Evolutionary conservation across 2,888 invertebrate species (phyloP), one percentile per base, ranked within the genome.

Genomic region (Chydorus sphaericus): DNA sequence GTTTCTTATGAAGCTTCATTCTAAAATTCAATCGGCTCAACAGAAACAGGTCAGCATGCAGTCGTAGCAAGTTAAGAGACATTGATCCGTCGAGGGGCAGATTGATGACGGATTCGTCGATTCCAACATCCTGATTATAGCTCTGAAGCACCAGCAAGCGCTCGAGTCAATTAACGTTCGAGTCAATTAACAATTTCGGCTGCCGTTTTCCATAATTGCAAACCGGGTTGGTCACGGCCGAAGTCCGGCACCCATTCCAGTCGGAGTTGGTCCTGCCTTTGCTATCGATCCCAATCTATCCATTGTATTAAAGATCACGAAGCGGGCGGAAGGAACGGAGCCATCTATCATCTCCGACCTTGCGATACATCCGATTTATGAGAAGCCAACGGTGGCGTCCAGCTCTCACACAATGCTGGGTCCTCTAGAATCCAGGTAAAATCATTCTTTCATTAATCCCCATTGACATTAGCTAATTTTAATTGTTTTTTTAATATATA

Each of bases 321-420:
- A 44, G 28, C 28, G 20, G 44, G 28, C 8, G 44, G 16, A 2
- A 26, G 26, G 4, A 44, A n/a, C n/a, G 39, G 52, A 11, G 36
- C 33, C 23, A 52, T 52, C 14, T 52, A 52, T 23, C 36, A 33
- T 8, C 23, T 52, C 14, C 58, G 61, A 16, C 60, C 61, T 3
- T 58, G 59, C n/a, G 61, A 61, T n/a, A n/a, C n/a, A 10, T 23
- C 44, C 29, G 61, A 61, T 26, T 57, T 61, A 60, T 59, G 60
- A n/a, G n/a, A n/a, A n/a, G n/a, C n/a, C n/a, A n/a, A n/a, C 29
- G 58, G 59, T 51, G 55, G 59, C 48, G 55, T 49, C 7, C 58
- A 58, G 30, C 55, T 59, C 48, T 58, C 60, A 8, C 44, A 44
- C 37, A 61, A 59, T 29, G 57, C 59, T 55, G 61, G 60, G 26